Conservation (phyloP, 35 echinoderm and acorn worm genomes). For the Lytechinus pictus region DNA sequence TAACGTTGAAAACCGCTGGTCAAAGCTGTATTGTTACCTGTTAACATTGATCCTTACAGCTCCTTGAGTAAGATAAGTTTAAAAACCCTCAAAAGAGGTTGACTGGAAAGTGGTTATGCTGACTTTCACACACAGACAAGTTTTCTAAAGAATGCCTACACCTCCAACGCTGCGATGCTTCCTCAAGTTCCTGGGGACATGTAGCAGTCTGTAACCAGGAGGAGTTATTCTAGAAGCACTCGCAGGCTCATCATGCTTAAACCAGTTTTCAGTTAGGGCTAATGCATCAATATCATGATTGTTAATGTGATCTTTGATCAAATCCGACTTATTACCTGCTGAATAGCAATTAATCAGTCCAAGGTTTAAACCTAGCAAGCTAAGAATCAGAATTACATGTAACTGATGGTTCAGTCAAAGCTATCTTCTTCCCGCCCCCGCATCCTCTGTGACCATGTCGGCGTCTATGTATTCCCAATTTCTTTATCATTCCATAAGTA, state of each 20-base stretch:
- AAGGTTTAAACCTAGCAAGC: too few species aligned
- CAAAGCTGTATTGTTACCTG: too few species aligned
- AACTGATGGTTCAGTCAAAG: too few species aligned
- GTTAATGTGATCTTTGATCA: not conserved
- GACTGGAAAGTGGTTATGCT: not conserved
- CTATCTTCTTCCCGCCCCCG: too few species aligned
- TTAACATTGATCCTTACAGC: not conserved
- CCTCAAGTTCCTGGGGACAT: not conserved
- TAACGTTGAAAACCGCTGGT: too few species aligned
- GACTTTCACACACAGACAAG: not conserved
- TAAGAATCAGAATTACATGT: too few species aligned
- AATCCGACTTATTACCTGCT: too few species aligned
- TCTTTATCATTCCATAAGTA: too few species aligned
- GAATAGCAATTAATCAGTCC: too few species aligned
- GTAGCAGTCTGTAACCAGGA: not conserved
- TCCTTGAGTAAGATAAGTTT: not conserved
- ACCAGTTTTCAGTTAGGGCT: not conserved
- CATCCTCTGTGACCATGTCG: too few species aligned
- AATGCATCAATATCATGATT: not conserved
- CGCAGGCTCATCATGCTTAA: not conserved
- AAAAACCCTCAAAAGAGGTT: not conserved
- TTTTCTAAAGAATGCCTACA: not conserved
- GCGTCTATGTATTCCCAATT: too few species aligned
- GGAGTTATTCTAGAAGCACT: not conserved
- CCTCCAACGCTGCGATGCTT: not conserved